Base-by-base conservation (phyloP, 2,797 vertebrate species). In the Coranthus polyacanthus region DNA sequence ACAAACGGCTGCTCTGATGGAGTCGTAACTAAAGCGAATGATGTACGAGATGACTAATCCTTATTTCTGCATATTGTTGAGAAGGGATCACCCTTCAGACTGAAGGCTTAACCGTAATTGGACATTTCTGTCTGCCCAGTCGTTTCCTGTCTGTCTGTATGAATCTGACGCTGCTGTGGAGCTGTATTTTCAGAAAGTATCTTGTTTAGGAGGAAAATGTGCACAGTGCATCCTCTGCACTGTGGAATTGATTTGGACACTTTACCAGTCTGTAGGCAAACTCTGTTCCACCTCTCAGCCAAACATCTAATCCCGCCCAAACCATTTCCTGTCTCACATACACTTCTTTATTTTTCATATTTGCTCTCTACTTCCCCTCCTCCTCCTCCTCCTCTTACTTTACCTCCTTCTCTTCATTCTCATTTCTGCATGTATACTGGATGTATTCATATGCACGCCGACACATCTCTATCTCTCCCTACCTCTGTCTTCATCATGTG, bases 211-310 rank as follows among this genome's bases (percentile, higher is more conserved):
- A 22, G 29, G 32, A 18, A 43, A 50, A 34, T 34, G 18, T 15
- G 5, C 21, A 41, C 1, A 3, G 24, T 44, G 24, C 41, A 9
- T 64, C 39, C 53, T 55, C 49, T 24, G 26, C 44, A 11, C 50
- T 24, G 49, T 79, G 72, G 70, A 76, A 76, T 75, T 26, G 67
- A 68, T 72, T 67, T 68, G 47, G 56, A 65, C 75, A 36, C 41
- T 69, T 45, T 16, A 6, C 36, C 43, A 22, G 56, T 59, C 67
- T 69, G 54, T 36, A 9, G 46, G 64, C 60, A 51, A 69, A 53
- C 79, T 68, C 68, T 63, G 47, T 69, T 65, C 68, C 68, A 62
- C 67, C 72, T 79, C 46, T 5, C 45, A 71, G 50, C 62, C 55
- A 60, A 64, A 75, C 59, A 44, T 16, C 53, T 59, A 44, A 79